A percentile compares a stretch with the other conserved stretches of the same genome.
Conservation (phyloP, 2,888 invertebrate species). For the Phyllotreta striolata region DNA sequence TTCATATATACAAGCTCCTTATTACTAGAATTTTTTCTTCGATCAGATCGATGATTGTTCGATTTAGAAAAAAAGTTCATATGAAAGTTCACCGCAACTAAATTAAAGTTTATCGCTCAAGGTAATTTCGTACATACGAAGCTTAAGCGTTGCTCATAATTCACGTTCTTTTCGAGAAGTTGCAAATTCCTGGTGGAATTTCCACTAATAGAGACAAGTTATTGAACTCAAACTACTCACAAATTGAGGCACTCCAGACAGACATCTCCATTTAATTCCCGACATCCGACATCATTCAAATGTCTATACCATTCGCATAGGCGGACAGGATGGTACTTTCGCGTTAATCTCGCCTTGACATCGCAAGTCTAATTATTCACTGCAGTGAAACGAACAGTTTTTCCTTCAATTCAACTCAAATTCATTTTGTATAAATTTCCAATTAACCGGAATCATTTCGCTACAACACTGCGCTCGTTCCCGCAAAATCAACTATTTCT, state of each 20-base stretch:
- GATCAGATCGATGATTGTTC: neutral
- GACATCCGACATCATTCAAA: slow-evolving; percentile 20
- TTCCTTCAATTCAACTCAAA: no score
- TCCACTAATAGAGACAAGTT: slow-evolving; percentile 18
- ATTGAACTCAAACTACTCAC: slow-evolving; percentile 18
- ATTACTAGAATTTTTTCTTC: neutral
- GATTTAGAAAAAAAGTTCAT: neutral
- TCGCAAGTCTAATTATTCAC: no score
- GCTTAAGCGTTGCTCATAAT: slow-evolving; percentile 2
- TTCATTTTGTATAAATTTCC: no score
- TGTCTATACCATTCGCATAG: neutral
- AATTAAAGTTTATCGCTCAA: neutral
- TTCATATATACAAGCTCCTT: no score
- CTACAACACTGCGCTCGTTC: no score
- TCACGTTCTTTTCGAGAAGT: slow-evolving; percentile 4
- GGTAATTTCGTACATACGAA: slow-evolving; percentile 1
- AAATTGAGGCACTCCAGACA: slow-evolving; percentile 22
- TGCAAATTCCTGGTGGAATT: slow-evolving; percentile 2
- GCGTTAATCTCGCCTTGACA: no score
- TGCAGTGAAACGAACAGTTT: no score
- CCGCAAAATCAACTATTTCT: neutral
- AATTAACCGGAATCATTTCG: no score
- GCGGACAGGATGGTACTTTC: neutral
- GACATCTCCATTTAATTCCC: slow-evolving; percentile 21
- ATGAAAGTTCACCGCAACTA: neutral